Base-by-base conservation (phyloP, 1,140 invertebrate species). In the Bombus cullumanus region DNA sequence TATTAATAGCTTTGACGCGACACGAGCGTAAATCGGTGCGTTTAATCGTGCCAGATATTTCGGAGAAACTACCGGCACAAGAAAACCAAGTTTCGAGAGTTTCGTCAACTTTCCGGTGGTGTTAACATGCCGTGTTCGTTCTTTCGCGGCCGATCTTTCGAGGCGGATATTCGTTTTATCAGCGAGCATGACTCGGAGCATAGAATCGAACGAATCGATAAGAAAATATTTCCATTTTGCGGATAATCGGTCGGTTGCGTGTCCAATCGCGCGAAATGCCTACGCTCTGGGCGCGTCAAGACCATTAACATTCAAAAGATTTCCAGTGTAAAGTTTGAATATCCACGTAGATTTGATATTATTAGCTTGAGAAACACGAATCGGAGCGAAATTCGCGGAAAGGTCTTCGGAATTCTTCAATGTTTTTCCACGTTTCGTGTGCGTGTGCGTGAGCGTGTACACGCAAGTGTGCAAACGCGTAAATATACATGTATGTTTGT, bases 301-400 rank as follows among this genome's bases (percentile, higher is more conserved):
- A 71, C 37, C 2, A 72, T 72, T 75, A 3, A 12, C 37, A 25
- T 53, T 75, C 31, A 18, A 75, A 28, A 76, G 72, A 47, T 76
- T 83, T 53, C 41, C 71, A 37, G 37, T 72, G 13, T 41, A 41
- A 72, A 41, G 39, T 28, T n/a, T n/a, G 39, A 72, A 72, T 69
- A 39, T 37, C 10, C 39, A 39, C 6, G 69, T 41, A 41, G 39
- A 41, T 39, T 68, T 22, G 64, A 68, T 68, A 68, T 68, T 28
- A 72, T 72, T 15, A 72, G 39, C 28, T 83, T 18, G 73, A 62
- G 71, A 82, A 64, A 83, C 62, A 66, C 59, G 71, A 82, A 82
- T 73, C 80, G 57, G 43, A 74, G 53, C 34, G 15, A 28, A 57
- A 77, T 39, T 77, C 34, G 15, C 47, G 75, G 22, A 43, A 74